phyloP scores from a whole-genome alignment of 2,888 invertebrate genomes.

The Onchidella celtica region DNA sequence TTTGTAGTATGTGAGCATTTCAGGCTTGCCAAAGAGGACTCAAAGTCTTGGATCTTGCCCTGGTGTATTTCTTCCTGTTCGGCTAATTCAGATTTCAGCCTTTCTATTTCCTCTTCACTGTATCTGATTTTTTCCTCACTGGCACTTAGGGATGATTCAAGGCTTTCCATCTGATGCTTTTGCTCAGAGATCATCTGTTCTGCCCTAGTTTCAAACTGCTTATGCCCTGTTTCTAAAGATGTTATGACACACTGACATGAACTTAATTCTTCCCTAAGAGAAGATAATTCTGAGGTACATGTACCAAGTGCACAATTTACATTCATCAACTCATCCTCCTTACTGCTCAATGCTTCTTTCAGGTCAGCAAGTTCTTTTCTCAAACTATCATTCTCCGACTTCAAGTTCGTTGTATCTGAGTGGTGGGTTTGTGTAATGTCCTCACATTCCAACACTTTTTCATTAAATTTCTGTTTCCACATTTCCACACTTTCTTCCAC shows the following conservation, averaged over 20 bases:
- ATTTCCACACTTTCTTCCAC: background rate
- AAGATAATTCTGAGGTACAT: background rate
- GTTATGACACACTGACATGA: background rate
- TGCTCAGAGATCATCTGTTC: slow-evolving; percentile 17
- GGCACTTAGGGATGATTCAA: background rate
- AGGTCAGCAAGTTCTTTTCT: background rate
- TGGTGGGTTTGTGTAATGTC: background rate
- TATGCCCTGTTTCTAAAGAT: background rate
- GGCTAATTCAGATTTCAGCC: slow-evolving; percentile 47
- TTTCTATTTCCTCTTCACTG: slow-evolving; percentile 36
- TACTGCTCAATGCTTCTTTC: background rate
- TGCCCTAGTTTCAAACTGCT: background rate
- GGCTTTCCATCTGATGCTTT: slow-evolving; percentile 18
- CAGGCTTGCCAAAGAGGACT: background rate
- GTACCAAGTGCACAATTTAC: background rate
- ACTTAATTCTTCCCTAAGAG: background rate
- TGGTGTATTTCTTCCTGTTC: slow-evolving; percentile 19
- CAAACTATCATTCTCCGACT: background rate
- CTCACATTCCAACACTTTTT: slow-evolving; percentile 18
- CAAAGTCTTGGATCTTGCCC: background rate
- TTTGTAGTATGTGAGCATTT: background rate
- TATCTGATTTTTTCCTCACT: background rate
- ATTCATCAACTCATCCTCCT: background rate
- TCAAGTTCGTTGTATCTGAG: background rate
- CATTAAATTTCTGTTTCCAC: slow-evolving; percentile 21